Conservation (phyloP, 2,113 vertebrate species). For the Puma concolor region DNA sequence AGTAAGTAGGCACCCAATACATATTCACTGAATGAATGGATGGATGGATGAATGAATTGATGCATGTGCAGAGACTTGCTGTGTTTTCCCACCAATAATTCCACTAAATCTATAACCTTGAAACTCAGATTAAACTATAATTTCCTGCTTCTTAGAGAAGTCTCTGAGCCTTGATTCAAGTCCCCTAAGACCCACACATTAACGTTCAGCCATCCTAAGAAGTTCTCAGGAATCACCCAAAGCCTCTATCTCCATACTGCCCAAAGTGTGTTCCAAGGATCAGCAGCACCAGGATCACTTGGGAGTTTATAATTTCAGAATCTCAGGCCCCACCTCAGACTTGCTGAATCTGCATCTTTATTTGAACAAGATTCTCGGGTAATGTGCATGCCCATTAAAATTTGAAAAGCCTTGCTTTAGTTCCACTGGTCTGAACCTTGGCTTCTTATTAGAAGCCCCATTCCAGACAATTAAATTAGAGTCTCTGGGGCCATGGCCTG, state of each 20-base stretch:
- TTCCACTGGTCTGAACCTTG: background rate
- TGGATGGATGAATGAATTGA: background rate
- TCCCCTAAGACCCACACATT: background rate
- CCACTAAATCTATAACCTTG: background rate
- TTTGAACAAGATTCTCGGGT: background rate
- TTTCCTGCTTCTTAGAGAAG: background rate
- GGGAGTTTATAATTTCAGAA: background rate
- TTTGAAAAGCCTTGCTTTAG: background rate
- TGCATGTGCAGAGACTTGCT: background rate
- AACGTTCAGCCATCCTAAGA: background rate
- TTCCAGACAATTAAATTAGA: background rate
- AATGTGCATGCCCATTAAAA: background rate
- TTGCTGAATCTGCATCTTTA: background rate
- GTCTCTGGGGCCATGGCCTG: background rate
- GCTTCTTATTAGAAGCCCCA: background rate
- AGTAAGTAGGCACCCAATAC: background rate
- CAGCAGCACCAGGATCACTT: background rate
- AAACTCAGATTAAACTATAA: background rate
- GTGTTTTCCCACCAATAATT: background rate
- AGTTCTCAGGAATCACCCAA: background rate
- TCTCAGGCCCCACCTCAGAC: background rate
- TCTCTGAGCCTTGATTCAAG: background rate
- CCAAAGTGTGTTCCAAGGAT: background rate
- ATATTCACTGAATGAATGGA: background rate
- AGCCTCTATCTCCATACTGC: background rate